Evolutionary conservation across 2,797 vertebrate genomes (phyloP), one percentile per base, ranked within the genome.

Genomic region (Hippocampus kuda): DNA sequence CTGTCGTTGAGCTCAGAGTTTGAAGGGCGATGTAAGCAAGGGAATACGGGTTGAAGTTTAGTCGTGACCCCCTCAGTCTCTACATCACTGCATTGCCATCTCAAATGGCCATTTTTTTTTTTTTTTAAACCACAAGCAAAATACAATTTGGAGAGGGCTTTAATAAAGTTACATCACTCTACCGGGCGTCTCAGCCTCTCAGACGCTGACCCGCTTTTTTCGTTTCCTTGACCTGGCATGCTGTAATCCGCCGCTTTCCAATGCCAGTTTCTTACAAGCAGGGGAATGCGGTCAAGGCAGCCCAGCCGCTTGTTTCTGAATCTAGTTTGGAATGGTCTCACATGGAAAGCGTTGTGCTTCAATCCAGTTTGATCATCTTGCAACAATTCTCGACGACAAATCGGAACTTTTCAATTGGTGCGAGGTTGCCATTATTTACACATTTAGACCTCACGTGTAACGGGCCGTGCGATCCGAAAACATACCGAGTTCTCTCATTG

Each of bases 191-290:
- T 73, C 77, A 74, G 64, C 38, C 65, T 70, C 78, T 77, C 71
- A 71, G 72, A 75, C 27, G 13, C 34, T 72, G 79, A 75, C 75
- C 27, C 0, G 22, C 69, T 30, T 69, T 69, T 48, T 51, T 46
- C 22, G 65, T 77, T 75, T 72, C 72, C 64, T 72, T 68, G 63
- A 80, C 75, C 75, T 3, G 49, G 27, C 68, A 69, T 15, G 64
- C 59, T 26, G 41, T 81, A 81, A 85, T 86, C 81, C 76, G 77
- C 70, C 18, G 24, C 67, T 69, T 59, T 62, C 64, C 44, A n/a
- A 71, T 77, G 75, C 72, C 68, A 67, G 3, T 57, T 22, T 73
- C 61, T 70, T 65, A 69, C 68, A 72, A 66, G 56, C 49, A 51
- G 69, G 46, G 16, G 69, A 71, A 61, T 62, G 20, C 20, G 20